A percentile compares a stretch with the other conserved stretches of the same genome.
Evolutionary conservation across 2,797 vertebrate genomes (phyloP).

Genomic region (Crenuchus spilurus): DNA sequence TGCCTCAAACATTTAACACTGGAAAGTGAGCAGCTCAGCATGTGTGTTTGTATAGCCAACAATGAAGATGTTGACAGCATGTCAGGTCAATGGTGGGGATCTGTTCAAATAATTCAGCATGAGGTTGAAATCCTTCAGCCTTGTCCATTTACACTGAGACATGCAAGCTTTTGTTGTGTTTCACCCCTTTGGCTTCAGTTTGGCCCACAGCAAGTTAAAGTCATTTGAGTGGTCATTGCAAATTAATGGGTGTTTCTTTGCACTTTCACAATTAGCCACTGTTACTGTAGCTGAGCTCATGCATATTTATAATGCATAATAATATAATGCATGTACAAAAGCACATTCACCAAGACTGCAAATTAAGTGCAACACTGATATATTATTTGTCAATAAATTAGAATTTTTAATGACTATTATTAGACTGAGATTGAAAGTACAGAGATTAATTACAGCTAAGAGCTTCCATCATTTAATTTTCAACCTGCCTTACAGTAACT

Average conservation of each 20-base stretch:
- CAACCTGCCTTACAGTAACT: too few species aligned
- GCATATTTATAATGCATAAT: neutral
- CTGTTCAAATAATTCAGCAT: constrained; percentile 47
- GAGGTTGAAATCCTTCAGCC: constrained; percentile 7
- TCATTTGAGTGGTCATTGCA: constrained; percentile 9
- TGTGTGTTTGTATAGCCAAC: constrained; percentile 47
- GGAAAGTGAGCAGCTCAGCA: constrained; percentile 45
- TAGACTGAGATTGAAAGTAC: too few species aligned
- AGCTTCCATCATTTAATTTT: too few species aligned
- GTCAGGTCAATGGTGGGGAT: constrained; percentile 45
- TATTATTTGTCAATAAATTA: neutral
- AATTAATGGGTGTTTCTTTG: constrained; percentile 4
- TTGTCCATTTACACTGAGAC: constrained; percentile 13
- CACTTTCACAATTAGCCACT: neutral
- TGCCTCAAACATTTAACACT: constrained; percentile 56
- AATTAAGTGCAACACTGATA: too few species aligned
- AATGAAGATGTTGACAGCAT: constrained; percentile 44
- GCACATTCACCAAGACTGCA: neutral
- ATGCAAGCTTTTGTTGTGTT: constrained; percentile 3
- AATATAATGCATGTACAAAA: neutral
- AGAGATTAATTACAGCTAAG: too few species aligned
- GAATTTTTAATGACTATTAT: too few species aligned
- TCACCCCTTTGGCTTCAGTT: constrained; percentile 1
- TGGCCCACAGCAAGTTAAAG: neutral
- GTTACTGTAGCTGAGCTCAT: neutral